Conservation (phyloP, 2,888 invertebrate genomes). For the Cacoxenus indagator region DNA sequence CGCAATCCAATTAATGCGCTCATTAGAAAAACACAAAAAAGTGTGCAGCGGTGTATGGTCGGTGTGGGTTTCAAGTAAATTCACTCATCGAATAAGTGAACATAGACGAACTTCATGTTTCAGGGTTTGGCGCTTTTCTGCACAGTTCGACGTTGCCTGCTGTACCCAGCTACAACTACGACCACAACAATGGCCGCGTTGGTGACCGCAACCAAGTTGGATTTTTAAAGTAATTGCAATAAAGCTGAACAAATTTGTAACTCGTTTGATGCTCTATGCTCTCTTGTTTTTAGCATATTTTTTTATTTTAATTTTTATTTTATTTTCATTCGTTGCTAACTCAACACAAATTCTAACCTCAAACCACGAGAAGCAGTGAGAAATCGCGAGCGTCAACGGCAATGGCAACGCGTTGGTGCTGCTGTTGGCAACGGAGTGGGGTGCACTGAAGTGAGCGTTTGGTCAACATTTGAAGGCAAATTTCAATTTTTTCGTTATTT, state of each 20-base stretch:
- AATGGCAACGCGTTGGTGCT: too few species aligned
- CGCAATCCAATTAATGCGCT: conserved; percentile 61
- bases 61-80: neutral
- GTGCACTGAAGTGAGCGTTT: conserved; percentile 23
- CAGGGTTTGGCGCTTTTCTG: conserved; percentile 43
- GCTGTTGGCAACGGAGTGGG: neutral
- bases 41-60: too few species aligned
- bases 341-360: conserved; percentile 59
- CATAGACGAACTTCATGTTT: conserved; percentile 29
- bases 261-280: conserved; percentile 19
- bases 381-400: neutral
- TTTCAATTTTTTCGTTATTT: neutral
- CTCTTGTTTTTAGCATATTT: neutral
- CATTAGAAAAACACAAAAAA: conserved; percentile 47
- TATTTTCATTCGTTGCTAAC: conserved; percentile 13
- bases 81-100: neutral
- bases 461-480: conserved; percentile 47
- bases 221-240: conserved; percentile 64
- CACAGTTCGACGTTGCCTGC: neutral
- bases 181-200: conserved; percentile 40
- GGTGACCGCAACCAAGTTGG: conserved; percentile 58
- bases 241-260: conserved; percentile 55
- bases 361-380: conserved; percentile 41
- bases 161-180: neutral
- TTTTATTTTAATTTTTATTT: neutral